phyloP scores from a whole-genome alignment of 2,888 invertebrate genomes.

The Nymphalis polychloros region DNA sequence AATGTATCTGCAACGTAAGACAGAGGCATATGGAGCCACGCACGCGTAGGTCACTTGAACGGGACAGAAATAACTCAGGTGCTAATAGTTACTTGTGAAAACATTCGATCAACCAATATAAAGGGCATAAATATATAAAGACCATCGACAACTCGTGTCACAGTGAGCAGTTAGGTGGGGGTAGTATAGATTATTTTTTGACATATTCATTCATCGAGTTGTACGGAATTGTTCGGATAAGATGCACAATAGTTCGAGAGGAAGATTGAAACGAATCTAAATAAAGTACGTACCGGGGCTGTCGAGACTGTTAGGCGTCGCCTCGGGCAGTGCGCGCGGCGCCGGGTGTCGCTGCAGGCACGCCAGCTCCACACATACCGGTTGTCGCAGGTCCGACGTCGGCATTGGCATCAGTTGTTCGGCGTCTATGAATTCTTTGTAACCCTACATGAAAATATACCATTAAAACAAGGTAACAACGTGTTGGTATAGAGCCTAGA shows the following conservation, averaged over 20 bases:
- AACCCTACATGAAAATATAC: constrained; percentile 83
- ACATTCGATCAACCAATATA: constrained; percentile 5
- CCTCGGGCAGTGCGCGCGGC: constrained; percentile 75
- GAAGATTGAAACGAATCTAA: background rate
- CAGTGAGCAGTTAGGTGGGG: background rate
- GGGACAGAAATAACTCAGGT: constrained; percentile 25
- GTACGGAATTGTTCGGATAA: background rate
- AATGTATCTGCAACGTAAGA: constrained; percentile 94
- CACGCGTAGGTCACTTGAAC: constrained; percentile 50
- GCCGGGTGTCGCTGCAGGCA: constrained; percentile 83
- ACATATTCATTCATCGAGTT: background rate
- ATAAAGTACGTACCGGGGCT: constrained; percentile 66
- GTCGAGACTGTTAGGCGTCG: constrained; percentile 77
- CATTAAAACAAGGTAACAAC: constrained; percentile 6
- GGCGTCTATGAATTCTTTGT: constrained; percentile 95
- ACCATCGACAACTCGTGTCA: background rate
- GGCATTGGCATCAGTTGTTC: constrained; percentile 93
- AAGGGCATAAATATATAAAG: background rate
- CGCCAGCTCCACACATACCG: constrained; percentile 91
- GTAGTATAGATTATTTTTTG: background rate
- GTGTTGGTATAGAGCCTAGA: background rate
- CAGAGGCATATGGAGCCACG: constrained; percentile 75
- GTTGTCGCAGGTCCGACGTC: constrained; percentile 91
- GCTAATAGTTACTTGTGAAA: constrained; percentile 13
- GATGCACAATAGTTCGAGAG: background rate